phyloP scores from a whole-genome alignment of 2,888 invertebrate genomes.

The Ametastegia equiseti region DNA sequence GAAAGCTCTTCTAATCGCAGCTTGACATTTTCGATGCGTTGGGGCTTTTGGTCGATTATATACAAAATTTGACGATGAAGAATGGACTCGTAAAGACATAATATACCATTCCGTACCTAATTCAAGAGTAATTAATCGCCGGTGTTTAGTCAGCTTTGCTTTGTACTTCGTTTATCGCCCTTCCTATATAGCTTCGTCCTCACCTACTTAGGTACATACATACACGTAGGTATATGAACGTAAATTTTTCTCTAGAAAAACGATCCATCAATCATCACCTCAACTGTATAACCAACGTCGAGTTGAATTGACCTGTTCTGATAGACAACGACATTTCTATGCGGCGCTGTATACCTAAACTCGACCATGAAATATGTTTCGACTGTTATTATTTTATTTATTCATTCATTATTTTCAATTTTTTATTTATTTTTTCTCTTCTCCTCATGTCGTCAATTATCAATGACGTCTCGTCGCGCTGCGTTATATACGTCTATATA shows the following conservation, averaged over 20 bases:
- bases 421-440: not conserved
- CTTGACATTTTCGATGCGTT: not conserved
- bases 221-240: not conserved
- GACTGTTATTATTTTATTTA: not conserved
- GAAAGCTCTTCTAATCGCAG: conserved; percentile 17
- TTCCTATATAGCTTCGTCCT: not conserved
- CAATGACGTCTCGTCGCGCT: not conserved
- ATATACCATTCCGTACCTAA: conserved; percentile 30
- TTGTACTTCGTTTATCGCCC: too few species aligned
- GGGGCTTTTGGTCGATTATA: not conserved
- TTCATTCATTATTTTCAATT: not conserved
- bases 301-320: conserved; percentile 30
- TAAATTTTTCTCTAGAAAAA: conserved; percentile 4
- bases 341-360: not conserved
- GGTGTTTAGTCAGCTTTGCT: too few species aligned
- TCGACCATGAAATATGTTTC: conserved; percentile 14
- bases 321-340: not conserved
- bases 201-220: not conserved
- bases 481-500: not conserved
- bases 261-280: conserved; percentile 41
- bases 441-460: not conserved
- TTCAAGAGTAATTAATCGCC: conserved; percentile 34
- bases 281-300: conserved; percentile 2
- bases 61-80: conserved; percentile 19
- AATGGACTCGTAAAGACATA: conserved; percentile 37